Conservation (phyloP, 1,140 invertebrate genomes). For the Panagrolaimus sp. region DNA sequence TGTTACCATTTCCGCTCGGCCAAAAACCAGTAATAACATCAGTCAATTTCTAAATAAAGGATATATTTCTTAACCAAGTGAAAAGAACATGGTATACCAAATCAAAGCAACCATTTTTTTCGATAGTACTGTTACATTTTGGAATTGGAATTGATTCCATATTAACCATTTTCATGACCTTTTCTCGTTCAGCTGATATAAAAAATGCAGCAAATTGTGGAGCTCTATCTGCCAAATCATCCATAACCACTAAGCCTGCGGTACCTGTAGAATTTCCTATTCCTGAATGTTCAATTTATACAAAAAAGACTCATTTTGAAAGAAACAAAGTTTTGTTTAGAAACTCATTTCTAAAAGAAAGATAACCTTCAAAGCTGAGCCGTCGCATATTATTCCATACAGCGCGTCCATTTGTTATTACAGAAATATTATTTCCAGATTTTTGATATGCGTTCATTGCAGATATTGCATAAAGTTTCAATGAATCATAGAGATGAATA, state of each 20-base stretch:
- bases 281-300: conserved; percentile 36
- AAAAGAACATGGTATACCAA: conserved; percentile 41
- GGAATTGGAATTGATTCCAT: conserved; percentile 42
- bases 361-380: conserved; percentile 50
- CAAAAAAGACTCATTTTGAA: conserved; percentile 5
- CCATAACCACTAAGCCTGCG: conserved; percentile 48
- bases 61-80: not conserved
- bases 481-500: conserved; percentile 48
- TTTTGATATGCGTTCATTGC: conserved; percentile 38
- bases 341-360: conserved; percentile 1
- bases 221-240: conserved; percentile 53
- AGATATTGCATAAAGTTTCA: conserved; percentile 53
- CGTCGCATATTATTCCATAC: conserved; percentile 55
- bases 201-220: conserved; percentile 52
- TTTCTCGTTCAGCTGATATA: conserved; percentile 54
- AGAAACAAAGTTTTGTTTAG: conserved; percentile 10
- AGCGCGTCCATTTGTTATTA: conserved; percentile 40
- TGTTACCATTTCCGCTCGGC: conserved; percentile 47
- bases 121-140: conserved; percentile 52
- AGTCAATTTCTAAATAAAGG: conserved; percentile 46
- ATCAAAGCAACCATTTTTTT: conserved; percentile 52
- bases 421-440: conserved; percentile 38
- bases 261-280: conserved; percentile 39
- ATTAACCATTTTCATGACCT: conserved; percentile 54
- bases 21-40: conserved; percentile 56